Conservation (phyloP, 2,113 vertebrate genomes). For the Etheostoma cragini region DNA sequence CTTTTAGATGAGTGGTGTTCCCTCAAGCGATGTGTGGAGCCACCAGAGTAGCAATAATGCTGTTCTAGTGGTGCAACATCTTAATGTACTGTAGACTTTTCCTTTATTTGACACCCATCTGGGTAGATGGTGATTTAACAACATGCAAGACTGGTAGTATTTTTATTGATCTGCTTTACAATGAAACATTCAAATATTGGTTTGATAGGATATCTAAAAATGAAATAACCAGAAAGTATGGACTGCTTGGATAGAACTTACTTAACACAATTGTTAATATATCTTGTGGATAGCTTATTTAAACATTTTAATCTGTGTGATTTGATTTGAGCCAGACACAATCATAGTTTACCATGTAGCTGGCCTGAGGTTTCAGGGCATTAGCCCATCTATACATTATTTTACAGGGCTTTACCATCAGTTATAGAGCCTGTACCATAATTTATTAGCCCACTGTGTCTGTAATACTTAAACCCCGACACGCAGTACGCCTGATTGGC, state of each 20-base stretch:
- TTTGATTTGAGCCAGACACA: background rate
- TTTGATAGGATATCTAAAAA: background rate
- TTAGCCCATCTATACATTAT: no score
- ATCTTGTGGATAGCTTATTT: background rate
- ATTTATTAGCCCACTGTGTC: background rate
- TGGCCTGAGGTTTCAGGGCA: background rate
- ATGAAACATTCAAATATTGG: background rate
- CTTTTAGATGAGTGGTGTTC: background rate
- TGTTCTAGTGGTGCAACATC: background rate
- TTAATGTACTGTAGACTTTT: background rate
- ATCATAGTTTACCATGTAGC: background rate
- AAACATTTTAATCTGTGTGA: background rate
- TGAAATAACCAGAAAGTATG: background rate
- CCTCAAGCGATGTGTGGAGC: background rate
- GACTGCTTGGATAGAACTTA: background rate
- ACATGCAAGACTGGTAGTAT: background rate
- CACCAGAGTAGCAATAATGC: background rate
- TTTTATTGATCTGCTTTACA: background rate
- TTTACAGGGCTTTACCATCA: background rate
- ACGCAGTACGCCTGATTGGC: conserved; percentile 12
- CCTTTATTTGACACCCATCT: background rate
- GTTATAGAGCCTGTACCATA: background rate
- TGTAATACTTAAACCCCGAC: background rate
- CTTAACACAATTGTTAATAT: background rate
- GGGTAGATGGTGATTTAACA: background rate